Base-by-base conservation (phyloP, 1,140 invertebrate species). In the Bactericera cockerelli region DNA sequence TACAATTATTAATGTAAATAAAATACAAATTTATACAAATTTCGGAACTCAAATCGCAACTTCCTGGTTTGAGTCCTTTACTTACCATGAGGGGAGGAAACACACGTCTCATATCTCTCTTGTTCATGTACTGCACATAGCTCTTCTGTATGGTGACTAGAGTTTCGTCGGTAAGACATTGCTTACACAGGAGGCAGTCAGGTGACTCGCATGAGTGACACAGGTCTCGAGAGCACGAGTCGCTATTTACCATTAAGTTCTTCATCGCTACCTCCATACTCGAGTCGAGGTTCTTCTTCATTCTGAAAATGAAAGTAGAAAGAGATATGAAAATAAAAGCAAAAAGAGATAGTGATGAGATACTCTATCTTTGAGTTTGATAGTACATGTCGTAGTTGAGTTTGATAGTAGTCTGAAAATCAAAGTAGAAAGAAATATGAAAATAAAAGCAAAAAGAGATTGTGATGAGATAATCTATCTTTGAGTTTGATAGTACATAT, bases 51-150 rank as follows among this genome's bases (percentile, higher is more conserved):
- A n/a, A n/a, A n/a, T n/a, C n/a, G n/a, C n/a, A n/a, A n/a, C n/a
- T n/a, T n/a, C n/a, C n/a, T n/a, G n/a, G n/a, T n/a, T n/a, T n/a
- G n/a, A n/a, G n/a, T 57, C 25, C 42, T 56, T 56, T 64, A 69
- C 71, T 76, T 77, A 88, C 85, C 75, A 86, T 82, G 22, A 78
- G 66, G 24, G 83, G 81, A 0, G 91, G 92, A 66, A 88, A 83
- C 21, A 95, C 75, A 65, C 92, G 76, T 68, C 81, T 81, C 70
- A 83, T 90, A 63, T 86, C 82, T 58, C 83, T 81, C 66, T 79
- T 79, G 67, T 87, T 83, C 1, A 84, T 70, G 70, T 92, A 85
- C 67, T 97, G 92, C 33, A 77, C 72, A 67, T 87, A 86, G 0
- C 89, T 84, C 60, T 77, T 72, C 53, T 78, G 71, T 0, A 95